These are phyloP conservation scores for Lagodon rhomboides DNA, from an alignment of 2,797 vertebrate species.

Conservation along the genomic window DNA sequence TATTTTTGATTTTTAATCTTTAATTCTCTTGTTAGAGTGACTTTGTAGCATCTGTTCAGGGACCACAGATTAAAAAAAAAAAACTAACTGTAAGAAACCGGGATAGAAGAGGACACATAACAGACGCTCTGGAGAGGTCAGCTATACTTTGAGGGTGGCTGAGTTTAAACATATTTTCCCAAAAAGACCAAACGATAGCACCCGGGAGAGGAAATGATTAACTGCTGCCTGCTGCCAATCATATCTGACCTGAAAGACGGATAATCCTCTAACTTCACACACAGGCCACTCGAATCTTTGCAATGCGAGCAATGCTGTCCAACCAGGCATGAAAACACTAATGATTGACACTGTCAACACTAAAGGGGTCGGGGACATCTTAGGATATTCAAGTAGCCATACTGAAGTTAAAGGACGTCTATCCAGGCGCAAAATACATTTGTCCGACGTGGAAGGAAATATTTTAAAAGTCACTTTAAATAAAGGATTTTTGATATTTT, in stretches of 20 bases:
- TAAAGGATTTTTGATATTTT: too few relatives aligned
- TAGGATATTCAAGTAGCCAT: neutral
- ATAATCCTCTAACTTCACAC: neutral
- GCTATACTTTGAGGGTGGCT: neutral
- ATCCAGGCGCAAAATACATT: too few relatives aligned
- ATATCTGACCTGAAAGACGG: conserved; percentile 13
- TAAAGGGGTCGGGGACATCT: neutral
- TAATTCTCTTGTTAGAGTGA: too few relatives aligned
- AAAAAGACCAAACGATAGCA: conserved; percentile 25
- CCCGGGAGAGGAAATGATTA: conserved; percentile 54
- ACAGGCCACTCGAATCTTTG: neutral
- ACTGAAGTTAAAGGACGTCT: neutral
- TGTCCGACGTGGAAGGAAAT: too few relatives aligned
- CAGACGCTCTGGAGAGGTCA: neutral
- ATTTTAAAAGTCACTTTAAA: too few relatives aligned
- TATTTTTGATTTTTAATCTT: too few relatives aligned
- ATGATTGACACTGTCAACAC: neutral
- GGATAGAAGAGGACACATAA: neutral
- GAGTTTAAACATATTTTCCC: neutral
- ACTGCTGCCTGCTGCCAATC: conserved; percentile 20
- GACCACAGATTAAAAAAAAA: neutral
- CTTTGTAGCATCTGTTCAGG: neutral
- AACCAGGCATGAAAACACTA: conserved; percentile 4
- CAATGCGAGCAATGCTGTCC: neutral
- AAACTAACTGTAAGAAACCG: neutral